Evolutionary conservation across 2,888 invertebrate genomes (phyloP).

Genomic region (Stenichneumon culpator): DNA sequence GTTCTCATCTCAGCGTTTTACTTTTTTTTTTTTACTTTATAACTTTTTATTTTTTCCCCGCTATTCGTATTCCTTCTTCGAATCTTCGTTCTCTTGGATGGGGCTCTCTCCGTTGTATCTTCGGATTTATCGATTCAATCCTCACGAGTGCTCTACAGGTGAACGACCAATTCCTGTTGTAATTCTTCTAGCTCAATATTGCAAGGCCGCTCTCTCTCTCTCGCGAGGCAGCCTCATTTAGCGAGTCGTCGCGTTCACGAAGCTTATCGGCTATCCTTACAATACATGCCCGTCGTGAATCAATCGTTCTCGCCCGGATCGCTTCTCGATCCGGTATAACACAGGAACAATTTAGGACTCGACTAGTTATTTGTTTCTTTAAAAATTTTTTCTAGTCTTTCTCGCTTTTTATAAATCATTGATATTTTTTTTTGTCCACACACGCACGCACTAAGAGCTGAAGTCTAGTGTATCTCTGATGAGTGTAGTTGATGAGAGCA

Average conservation of each 20-base stretch:
- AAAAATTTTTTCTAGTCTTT: background rate
- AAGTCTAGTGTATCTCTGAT: conserved; percentile 17
- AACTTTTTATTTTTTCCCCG: conserved; percentile 1
- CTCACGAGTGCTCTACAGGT: conserved; percentile 13
- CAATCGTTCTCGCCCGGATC: conserved; percentile 20
- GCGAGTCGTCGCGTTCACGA: conserved; percentile 10
- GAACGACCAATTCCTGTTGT: conserved; percentile 7
- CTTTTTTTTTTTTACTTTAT: conserved; percentile 6
- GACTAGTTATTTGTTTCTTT: background rate
- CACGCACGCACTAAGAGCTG: conserved; percentile 52
- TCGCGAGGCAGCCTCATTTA: background rate
- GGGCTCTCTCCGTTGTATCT: conserved; percentile 36
- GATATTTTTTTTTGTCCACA: conserved; percentile 11
- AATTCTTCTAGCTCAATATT: conserved; percentile 15
- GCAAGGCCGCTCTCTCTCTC: background rate
- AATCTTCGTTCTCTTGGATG: conserved; percentile 23
- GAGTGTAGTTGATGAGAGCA: conserved; percentile 27
- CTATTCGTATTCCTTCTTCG: conserved; percentile 9
- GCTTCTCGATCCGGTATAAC: conserved; percentile 25
- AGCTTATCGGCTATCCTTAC: conserved; percentile 44
- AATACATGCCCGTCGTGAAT: conserved; percentile 21
- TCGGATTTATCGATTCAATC: conserved; percentile 32
- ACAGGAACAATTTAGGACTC: conserved; percentile 8
- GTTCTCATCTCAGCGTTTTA: conserved; percentile 17
- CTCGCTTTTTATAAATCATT: conserved; percentile 14